phyloP scores from a whole-genome alignment of 2,113 vertebrate genomes.

The Numida meleagris region DNA sequence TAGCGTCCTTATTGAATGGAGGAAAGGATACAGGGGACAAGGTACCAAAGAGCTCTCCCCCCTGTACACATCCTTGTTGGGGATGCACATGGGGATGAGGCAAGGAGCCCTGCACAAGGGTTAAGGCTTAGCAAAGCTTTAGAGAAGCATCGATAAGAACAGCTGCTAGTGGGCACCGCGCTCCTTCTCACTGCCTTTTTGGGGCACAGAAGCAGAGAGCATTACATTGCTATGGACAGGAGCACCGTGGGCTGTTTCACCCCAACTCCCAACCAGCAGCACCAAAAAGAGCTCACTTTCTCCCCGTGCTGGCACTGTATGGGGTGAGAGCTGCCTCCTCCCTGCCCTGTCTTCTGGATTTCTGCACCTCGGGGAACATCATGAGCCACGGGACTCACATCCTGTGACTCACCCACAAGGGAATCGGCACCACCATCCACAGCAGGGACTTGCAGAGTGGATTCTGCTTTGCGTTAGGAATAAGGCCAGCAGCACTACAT shows the following conservation, averaged over 20 bases:
- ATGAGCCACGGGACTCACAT: not conserved
- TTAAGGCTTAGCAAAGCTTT: not conserved
- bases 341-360: not conserved
- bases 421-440: not conserved
- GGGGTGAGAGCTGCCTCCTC: not conserved
- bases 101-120: not conserved
- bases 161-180: accelerated
- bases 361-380: not conserved
- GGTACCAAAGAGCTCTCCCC: not conserved
- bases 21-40: not conserved
- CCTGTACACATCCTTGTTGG: too few species aligned
- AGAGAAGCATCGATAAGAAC: accelerated
- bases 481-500: not conserved
- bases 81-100: too few species aligned
- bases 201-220: not conserved
- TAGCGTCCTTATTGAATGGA: not conserved
- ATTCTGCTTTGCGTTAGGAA: not conserved
- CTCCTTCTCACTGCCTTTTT: not conserved
- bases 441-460: not conserved
- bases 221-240: accelerated
- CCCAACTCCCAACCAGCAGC: not conserved
- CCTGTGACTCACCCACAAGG: not conserved
- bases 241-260: not conserved
- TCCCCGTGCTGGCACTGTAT: accelerated
- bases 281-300: not conserved